phyloP scores from a whole-genome alignment of 2,113 vertebrate species.

The Abramis brama region DNA sequence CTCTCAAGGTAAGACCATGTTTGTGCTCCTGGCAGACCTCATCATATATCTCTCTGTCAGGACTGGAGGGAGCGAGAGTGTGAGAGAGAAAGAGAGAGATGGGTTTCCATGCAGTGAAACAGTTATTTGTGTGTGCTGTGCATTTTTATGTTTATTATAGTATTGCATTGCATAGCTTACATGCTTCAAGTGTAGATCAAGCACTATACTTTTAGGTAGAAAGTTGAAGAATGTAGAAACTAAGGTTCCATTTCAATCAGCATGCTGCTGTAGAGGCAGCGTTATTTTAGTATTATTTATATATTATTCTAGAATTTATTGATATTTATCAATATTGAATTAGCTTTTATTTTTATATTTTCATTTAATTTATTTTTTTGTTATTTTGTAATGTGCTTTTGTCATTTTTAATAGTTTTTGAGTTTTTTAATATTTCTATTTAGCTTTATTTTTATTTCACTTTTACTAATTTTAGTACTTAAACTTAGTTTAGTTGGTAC shows the following conservation, averaged over 20 bases:
- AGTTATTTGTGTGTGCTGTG: too few relatives aligned
- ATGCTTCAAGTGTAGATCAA: too few relatives aligned
- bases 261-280: too few relatives aligned
- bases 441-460: neutral
- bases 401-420: neutral
- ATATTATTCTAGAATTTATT: too few relatives aligned
- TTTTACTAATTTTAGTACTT: neutral
- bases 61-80: neutral
- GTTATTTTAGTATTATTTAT: too few relatives aligned
- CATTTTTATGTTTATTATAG: too few relatives aligned
- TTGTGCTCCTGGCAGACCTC: neutral
- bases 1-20: constrained; percentile 86
- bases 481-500: neutral
- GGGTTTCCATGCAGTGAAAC: neutral
- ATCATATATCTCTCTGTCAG: neutral
- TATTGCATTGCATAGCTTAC: too few relatives aligned
- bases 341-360: too few relatives aligned
- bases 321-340: too few relatives aligned
- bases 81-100: neutral
- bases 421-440: neutral
- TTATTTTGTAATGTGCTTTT: neutral
- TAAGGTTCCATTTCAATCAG: too few relatives aligned
- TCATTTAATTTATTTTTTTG: neutral
- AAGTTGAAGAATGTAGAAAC: too few relatives aligned
- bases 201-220: too few relatives aligned